Conservation (phyloP, 1,140 invertebrate species). For the Eufriesea mexicana region DNA sequence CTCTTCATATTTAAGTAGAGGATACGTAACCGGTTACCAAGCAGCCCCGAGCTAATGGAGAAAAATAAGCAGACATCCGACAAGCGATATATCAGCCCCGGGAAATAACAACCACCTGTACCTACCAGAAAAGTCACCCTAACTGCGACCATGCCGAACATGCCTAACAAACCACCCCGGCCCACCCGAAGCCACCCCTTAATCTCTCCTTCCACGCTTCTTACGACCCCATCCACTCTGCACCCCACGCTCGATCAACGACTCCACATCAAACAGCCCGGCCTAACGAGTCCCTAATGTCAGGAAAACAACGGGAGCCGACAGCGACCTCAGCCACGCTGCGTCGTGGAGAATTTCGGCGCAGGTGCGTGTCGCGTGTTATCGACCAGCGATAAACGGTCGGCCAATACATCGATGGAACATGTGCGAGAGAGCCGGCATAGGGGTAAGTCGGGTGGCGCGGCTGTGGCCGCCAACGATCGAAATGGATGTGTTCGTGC, state of each 20-base stretch:
- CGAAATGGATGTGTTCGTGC: constrained; percentile 52
- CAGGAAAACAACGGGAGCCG: constrained; percentile 26
- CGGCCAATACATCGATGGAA: constrained; percentile 56
- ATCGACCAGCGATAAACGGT: constrained; percentile 72
- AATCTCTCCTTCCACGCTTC: neutral
- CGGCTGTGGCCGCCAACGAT: constrained; percentile 15
- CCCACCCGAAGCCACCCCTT: neutral
- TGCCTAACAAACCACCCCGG: neutral
- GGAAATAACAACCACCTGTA: neutral
- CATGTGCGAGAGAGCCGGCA: constrained; percentile 3
- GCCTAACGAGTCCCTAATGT: neutral
- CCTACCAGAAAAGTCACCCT: neutral
- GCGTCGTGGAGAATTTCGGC: constrained; percentile 38
- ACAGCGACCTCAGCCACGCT: constrained; percentile 61
- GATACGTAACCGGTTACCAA: neutral
- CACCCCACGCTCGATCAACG: neutral
- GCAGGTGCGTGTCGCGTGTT: constrained; percentile 65
- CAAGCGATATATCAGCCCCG: neutral
- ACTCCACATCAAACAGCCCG: neutral
- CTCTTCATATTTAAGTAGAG: neutral
- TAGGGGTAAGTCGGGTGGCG: constrained; percentile 45
- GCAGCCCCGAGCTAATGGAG: neutral
- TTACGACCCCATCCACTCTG: neutral
- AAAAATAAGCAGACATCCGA: neutral
- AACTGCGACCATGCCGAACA: neutral